A percentile compares a stretch with the other conserved stretches of the same genome.
Evolutionary conservation across 1,140 invertebrate genomes (phyloP).

Genomic region (Samia ricini): DNA sequence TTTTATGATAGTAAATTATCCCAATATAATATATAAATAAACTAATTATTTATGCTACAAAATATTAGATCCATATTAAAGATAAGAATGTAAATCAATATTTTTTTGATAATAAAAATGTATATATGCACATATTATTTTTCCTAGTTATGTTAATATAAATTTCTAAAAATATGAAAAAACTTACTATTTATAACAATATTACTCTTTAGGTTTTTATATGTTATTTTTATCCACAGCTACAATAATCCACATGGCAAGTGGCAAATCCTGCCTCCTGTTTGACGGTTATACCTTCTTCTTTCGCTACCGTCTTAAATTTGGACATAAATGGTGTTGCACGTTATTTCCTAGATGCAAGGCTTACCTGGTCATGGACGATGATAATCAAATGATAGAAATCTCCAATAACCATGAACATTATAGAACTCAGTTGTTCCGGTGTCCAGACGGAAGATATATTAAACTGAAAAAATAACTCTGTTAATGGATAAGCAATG

Average conservation of each 20-base stretch:
- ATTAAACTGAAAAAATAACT: conserved; percentile 2
- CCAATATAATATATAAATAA: too few species aligned
- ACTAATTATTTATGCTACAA: too few species aligned
- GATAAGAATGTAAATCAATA: too few species aligned
- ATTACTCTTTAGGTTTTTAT: neutral
- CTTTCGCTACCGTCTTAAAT: conserved; percentile 38
- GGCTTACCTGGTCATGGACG: conserved; percentile 27
- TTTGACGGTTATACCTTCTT: conserved; percentile 48
- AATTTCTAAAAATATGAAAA: too few species aligned
- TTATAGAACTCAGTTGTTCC: neutral
- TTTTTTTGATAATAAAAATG: too few species aligned
- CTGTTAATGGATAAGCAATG: too few species aligned
- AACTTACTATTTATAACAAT: too few species aligned
- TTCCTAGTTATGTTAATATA: too few species aligned
- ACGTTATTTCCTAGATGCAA: conserved; percentile 45
- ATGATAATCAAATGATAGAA: conserved; percentile 12
- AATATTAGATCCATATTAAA: too few species aligned
- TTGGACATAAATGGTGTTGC: conserved; percentile 45
- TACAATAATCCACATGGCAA: conserved; percentile 35
- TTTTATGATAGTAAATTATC: too few species aligned
- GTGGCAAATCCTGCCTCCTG: conserved; percentile 35
- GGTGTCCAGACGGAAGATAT: conserved; percentile 14
- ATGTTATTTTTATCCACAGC: conserved; percentile 28
- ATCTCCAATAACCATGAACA: conserved; percentile 11
- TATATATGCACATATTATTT: too few species aligned